A percentile compares a stretch with the other conserved stretches of the same genome.
Conservation (phyloP, 1,140 invertebrate genomes). For the Hylyphantes graminicola region DNA sequence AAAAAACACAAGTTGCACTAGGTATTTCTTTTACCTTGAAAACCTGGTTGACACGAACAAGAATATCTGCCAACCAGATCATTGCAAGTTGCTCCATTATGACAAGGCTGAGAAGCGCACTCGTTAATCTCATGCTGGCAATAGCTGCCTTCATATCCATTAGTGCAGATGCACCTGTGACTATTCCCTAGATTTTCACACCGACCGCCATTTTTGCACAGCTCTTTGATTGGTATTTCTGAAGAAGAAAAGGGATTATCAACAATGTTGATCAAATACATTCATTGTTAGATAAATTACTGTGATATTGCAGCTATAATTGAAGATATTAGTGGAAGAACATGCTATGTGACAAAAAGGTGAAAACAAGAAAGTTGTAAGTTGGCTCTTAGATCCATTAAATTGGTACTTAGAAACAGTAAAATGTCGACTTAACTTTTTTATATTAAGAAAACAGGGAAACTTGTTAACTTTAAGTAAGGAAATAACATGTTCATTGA, state of each 20-base stretch:
- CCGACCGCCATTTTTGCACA: constrained; percentile 91
- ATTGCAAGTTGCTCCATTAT: constrained; percentile 67
- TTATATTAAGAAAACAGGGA: no score
- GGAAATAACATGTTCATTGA: no score
- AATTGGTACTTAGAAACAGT: no score
- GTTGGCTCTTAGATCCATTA: no score
- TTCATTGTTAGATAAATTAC: no score
- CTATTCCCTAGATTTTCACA: constrained; percentile 88
- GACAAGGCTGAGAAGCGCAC: constrained; percentile 81
- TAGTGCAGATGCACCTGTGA: constrained; percentile 85
- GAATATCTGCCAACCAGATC: constrained; percentile 90
- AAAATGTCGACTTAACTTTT: no score
- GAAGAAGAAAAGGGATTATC: constrained; percentile 3
- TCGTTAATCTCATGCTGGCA: constrained; percentile 90
- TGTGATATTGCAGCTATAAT: no score
- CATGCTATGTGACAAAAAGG: no score
- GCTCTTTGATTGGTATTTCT: constrained; percentile 75
- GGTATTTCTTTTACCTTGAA: constrained; percentile 67
- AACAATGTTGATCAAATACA: no score
- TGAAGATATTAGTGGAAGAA: no score
- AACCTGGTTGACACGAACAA: constrained; percentile 62
- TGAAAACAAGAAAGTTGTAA: no score
- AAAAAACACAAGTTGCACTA: not conserved
- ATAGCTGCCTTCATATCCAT: constrained; percentile 90
- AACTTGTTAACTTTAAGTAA: no score